phyloP scores from a whole-genome alignment of 1,140 invertebrate species.

The Catajapyx aquilonaris region DNA sequence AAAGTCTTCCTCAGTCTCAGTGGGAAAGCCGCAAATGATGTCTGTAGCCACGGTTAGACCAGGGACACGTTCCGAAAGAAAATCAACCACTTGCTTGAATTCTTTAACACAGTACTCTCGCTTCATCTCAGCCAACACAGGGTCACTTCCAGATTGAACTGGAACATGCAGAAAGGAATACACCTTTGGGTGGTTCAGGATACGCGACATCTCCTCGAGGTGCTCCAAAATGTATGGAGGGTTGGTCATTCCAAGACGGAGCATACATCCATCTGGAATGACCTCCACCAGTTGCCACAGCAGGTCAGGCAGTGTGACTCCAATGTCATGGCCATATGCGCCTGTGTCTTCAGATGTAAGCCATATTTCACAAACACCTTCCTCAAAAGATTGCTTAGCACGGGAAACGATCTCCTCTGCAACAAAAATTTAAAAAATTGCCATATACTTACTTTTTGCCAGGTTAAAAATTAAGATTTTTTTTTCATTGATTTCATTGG shows the following conservation, averaged over 20 bases:
- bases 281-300: conserved; percentile 70
- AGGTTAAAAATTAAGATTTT: no score
- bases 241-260: conserved; percentile 91
- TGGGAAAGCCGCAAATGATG: conserved; percentile 96
- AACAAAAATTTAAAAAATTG: conserved; percentile 7
- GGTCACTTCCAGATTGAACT: conserved; percentile 88
- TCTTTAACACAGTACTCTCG: conserved; percentile 76
- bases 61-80: conserved; percentile 52
- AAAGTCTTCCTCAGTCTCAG: conserved; percentile 83
- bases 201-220: conserved; percentile 72
- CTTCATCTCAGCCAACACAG: conserved; percentile 87
- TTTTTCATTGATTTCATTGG: no score
- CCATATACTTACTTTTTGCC: conserved; percentile 1
- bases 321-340: conserved; percentile 89
- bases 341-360: conserved; percentile 95
- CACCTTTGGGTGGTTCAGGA: conserved; percentile 70
- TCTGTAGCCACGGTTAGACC: conserved; percentile 90
- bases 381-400: conserved; percentile 62
- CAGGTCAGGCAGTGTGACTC: conserved; percentile 63
- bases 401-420: conserved; percentile 53
- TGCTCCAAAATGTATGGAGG: conserved; percentile 95
- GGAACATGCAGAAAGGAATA: conserved; percentile 94
- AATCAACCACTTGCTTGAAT: conserved; percentile 78
- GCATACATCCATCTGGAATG: conserved; percentile 72
- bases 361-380: conserved; percentile 96